Base-by-base conservation (phyloP, 2,113 vertebrate genomes). In the Xenopus borealis region DNA sequence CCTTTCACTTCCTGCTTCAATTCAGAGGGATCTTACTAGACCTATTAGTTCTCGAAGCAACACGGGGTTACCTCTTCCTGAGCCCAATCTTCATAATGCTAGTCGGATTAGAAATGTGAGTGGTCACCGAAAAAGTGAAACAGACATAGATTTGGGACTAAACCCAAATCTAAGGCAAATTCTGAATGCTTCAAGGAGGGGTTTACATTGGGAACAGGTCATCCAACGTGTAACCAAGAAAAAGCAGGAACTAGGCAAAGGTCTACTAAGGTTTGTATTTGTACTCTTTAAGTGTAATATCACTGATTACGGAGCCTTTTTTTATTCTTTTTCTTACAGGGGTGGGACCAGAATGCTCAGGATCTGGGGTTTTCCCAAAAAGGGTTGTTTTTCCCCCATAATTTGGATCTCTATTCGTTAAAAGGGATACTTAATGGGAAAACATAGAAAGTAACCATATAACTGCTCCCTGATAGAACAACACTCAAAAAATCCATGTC, bases 181-280 rank as follows among this genome's bases (percentile, higher is more conserved):
- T 75, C 94, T 99, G 72, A 97, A 94, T 83, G 91, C 92, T n/a
- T 95, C 96, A 0, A 89, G 96, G 5, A 86, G 96, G 71, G 96
- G 93, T 1, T 94, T 99, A 7, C 96, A 99, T 89, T 99, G 97
- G 97, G 96, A 99, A 27, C 97, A 98, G 85, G 94, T 98, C 27
- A 96, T 99, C 81, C 96, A 98, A 63, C 95, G 98, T 78, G 92
- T 98, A 62, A 91, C 89, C 86, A 91, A 92, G 86, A 98, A 96
- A 88, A 98, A 95, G 80, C 96, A 98, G 80, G 95, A 98, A 80
- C 92, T 95, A 71, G 95, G 93, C 75, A 99, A 98, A 89, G 97
- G 97, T 76, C 89, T 95, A 90, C 97, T 96, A 57, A 98, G 97
- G 97, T 99, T 79, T 88, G 81, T 82, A 20, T 47, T 16, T 52